Evolutionary conservation across 1,140 invertebrate genomes (phyloP), one percentile per base, ranked within the genome.

Genomic region (Drosophila trapezifrons): DNA sequence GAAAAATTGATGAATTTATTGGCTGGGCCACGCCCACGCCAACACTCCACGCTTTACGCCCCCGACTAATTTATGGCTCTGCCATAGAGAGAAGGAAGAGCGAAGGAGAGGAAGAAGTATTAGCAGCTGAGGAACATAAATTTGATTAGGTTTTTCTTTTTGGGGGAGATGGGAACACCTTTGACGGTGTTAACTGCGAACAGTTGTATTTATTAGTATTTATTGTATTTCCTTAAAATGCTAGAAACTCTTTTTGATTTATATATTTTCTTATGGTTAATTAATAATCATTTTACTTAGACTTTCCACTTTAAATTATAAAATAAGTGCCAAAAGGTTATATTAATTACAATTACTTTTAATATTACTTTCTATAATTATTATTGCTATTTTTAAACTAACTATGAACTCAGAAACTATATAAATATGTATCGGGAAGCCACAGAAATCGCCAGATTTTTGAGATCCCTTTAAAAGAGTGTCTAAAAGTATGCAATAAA

Each of bases 1-100:
- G 17, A 45, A 75, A 75, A 72, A 75, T 75, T 75, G 72, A 75
- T 75, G 71, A 75, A 75, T 75, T 75, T 75, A 75, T 75, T 75
- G 72, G 72, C 51, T 38, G n/a, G 27, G 59, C 72, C 71, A 75
- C 69, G 67, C 69, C 67, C 67, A 57, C 45, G 2, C 17, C 25
- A 17, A 12, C 22, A 22, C 46, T 7, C 12, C n/a, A n/a, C n/a
- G n/a, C n/a, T 5, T 15, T 18, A 54, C 56, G 42, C 57, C 43
- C 13, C 37, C 17, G 32, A 29, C 59, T 75, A 75, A 75, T 75
- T 75, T 75, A 75, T 75, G 71, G 72, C 71, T 12, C 9, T 47
- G 40, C 29, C 27, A 37, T 46, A 37, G 46, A 69, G n/a, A n/a
- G n/a, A n/a, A n/a, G n/a, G n/a, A n/a, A 64, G 64, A 70, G 47